These are phyloP conservation scores for Decapterus maruadsi DNA, from an alignment of 2,797 vertebrate species.

Conservation along the genomic window DNA sequence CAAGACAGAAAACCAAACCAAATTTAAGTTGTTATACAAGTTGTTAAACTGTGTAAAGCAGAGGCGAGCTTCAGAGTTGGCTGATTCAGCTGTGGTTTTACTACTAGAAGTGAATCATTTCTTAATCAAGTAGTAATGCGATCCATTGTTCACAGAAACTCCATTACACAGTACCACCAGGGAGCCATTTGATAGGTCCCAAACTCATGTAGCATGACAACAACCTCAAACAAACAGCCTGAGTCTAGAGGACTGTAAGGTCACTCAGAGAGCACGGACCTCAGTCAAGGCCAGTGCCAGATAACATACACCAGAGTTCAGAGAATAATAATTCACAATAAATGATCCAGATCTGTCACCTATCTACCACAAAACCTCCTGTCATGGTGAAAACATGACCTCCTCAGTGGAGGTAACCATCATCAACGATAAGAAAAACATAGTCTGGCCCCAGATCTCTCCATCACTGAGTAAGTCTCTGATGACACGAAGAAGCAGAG, in stretches of 20 bases:
- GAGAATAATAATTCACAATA: no score
- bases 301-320: no score
- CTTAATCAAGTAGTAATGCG: background rate
- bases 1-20: background rate
- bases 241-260: background rate
- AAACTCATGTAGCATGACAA: background rate
- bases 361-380: no score
- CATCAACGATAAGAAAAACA: background rate
- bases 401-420: background rate
- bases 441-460: background rate
- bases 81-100: background rate
- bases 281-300: no score
- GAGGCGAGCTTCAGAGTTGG: background rate
- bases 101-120: background rate
- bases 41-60: no score
- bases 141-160: slow-evolving; percentile 1
- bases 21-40: background rate
- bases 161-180: background rate
- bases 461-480: background rate
- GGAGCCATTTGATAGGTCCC: background rate
- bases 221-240: background rate
- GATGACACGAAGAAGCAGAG: background rate
- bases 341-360: no score
- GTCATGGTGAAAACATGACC: no score
- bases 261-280: no score